Evolutionary conservation across 2,888 invertebrate species (phyloP), one percentile per base, ranked within the genome.

Genomic region (Stenchaetothrips biformis): DNA sequence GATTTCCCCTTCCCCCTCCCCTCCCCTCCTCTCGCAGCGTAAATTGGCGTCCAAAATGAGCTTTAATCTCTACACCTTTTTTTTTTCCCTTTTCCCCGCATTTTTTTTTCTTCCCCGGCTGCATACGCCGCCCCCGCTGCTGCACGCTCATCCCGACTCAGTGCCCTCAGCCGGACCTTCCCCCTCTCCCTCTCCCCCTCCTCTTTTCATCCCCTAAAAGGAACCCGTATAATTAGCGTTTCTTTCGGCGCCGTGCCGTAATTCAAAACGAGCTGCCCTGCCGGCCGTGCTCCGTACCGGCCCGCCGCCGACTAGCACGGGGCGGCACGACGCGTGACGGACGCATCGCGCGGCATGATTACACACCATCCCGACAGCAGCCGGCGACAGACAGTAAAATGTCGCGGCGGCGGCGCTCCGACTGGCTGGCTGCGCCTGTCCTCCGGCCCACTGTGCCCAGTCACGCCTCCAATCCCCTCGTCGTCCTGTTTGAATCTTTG

Each of bases 171-270:
- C 53, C 53, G 53, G 13, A 9, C 53, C 53, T 2, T 6, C 53
- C 21, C 0, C 21, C 67, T 1, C 67, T 2, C 67, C 67, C 59
- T 21, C 67, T 67, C 67, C n/a, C 67, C 25, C 3, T 6, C 67
- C 21, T 6, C 25, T 67, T 21, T 67, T 21, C 67, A 67, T 67
- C 67, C 67, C 67, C 67, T 67, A 67, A 67, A 67, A 67, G 67
- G 67, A 67, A 67, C 67, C 67, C 67, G 67, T 67, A 67, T 67
- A n/a, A 67, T 67, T 67, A 67, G 67, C 67, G 67, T 67, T 67
- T 67, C 67, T 67, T 67, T 21, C 67, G 21, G 67, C 67, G 21
- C 67, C 7, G 67, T 8, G 21, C 67, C 21, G 67, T 67, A 67
- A 67, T 67, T 67, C 67, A 67, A 21, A 67, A 4, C 67, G 21